Conservation (phyloP, 2,888 invertebrate genomes). For the Auanema sp. region DNA sequence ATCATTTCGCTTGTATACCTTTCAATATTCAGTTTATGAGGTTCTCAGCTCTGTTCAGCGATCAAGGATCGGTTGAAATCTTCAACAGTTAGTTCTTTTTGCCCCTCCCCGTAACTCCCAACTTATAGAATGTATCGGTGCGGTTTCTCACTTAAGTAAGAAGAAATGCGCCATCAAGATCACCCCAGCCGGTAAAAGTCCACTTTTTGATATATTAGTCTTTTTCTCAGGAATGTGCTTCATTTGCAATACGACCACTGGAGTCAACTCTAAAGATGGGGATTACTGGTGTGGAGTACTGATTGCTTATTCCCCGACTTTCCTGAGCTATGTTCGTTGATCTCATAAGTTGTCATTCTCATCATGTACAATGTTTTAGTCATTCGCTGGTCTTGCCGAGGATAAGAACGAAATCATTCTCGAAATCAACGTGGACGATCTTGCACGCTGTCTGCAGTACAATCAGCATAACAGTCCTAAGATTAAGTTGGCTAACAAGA, state of each 20-base stretch:
- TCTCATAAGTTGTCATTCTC: neutral
- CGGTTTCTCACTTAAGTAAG: conserved; percentile 17
- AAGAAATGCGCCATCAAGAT: conserved; percentile 17
- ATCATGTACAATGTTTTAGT: neutral
- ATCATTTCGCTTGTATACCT: neutral
- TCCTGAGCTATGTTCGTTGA: conserved; percentile 4
- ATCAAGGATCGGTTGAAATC: conserved; percentile 19
- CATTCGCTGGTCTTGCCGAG: conserved; percentile 10
- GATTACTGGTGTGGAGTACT: conserved; percentile 19
- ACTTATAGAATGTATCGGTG: conserved; percentile 13
- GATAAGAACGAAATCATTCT: conserved; percentile 19
- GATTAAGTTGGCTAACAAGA: conserved; percentile 12
- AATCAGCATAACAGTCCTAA: conserved; percentile 16
- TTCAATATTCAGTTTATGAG: conserved; percentile 10
- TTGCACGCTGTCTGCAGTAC: conserved; percentile 8
- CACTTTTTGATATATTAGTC: neutral
- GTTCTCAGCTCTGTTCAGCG: conserved; percentile 18
- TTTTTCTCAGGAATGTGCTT: conserved; percentile 13
- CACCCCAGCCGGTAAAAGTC: neutral
- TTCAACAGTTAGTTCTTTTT: conserved; percentile 17
- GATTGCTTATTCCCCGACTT: conserved; percentile 13
- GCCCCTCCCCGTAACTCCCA: neutral
- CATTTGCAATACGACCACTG: conserved; percentile 17
- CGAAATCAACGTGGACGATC: conserved; percentile 11
- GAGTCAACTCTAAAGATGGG: conserved; percentile 7